Percentiles rank a stretch among this genome's conserved stretches.
Evolutionary conservation across 1,140 invertebrate species (phyloP).

Genomic region (Apolygus lucorum): DNA sequence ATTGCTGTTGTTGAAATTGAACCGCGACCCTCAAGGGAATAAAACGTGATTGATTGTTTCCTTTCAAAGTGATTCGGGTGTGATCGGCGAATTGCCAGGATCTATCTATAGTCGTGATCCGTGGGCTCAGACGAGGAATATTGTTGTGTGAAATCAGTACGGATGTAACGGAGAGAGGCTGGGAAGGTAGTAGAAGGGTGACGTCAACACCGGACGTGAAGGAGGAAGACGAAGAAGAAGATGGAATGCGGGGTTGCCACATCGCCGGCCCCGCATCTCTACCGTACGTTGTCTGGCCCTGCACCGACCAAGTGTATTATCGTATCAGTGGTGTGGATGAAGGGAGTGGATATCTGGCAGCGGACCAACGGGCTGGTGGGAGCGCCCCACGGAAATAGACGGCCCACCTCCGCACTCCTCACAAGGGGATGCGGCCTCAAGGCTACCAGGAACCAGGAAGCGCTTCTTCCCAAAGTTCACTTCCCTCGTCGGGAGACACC

Average conservation of each 20-base stretch:
- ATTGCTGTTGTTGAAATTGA: too few species aligned
- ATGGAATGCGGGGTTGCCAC: conserved; percentile 10
- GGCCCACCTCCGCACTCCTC: background rate
- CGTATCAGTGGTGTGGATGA: background rate
- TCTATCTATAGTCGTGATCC: too few species aligned
- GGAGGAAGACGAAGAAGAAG: background rate
- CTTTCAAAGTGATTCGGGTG: too few species aligned
- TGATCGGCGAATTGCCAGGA: too few species aligned
- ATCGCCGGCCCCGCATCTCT: background rate
- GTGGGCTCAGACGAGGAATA: too few species aligned
- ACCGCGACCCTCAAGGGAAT: too few species aligned
- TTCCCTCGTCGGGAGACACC: conserved; percentile 1
- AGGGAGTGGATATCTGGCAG: background rate
- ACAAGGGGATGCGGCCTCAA: background rate
- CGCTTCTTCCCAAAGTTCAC: background rate
- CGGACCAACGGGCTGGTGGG: background rate
- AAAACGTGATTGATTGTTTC: too few species aligned
- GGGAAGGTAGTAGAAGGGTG: background rate
- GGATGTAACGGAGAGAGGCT: background rate
- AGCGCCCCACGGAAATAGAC: background rate
- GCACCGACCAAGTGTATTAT: background rate
- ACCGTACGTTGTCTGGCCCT: background rate
- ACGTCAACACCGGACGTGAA: background rate
- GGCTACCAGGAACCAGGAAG: conserved; percentile 12
- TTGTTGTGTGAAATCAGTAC: too few species aligned